These are phyloP conservation scores for Drosophila parthenogenetica DNA, from an alignment of 2,888 invertebrate genomes.

Conservation along the genomic window DNA sequence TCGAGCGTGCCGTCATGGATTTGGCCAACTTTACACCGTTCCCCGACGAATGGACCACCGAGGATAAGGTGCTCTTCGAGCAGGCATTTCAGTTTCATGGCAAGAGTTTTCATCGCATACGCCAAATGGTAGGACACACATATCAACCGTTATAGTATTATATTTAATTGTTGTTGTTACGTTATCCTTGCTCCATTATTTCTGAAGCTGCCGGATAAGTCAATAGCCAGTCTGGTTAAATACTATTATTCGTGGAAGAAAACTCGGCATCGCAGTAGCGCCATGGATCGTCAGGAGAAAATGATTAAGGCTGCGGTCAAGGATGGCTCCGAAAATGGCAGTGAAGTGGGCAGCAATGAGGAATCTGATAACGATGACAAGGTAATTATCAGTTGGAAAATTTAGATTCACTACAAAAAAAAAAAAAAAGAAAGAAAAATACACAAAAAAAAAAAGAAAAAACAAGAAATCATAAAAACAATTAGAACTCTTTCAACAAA, in stretches of 20 bases:
- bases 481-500: conserved; percentile 3
- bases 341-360: conserved; percentile 93
- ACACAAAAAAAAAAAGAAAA: conserved; percentile 23
- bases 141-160: too few relatives aligned
- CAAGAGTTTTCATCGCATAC: conserved; percentile 98
- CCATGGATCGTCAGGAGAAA: conserved; percentile 94
- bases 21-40: conserved; percentile 98
- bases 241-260: conserved; percentile 99
- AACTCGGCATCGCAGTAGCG: conserved; percentile 94
- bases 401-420: conserved; percentile 20
- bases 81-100: conserved; percentile 99
- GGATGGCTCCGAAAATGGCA: conserved; percentile 91
- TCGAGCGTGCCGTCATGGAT: conserved; percentile 96
- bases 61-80: conserved; percentile 98
- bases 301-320: conserved; percentile 85
- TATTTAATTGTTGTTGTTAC: too few relatives aligned
- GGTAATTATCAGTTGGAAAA: conserved; percentile 86
- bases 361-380: conserved; percentile 96
- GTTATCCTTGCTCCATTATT: neutral
- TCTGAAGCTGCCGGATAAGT: conserved; percentile 96
- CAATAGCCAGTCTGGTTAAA: conserved; percentile 97
- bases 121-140: conserved; percentile 93
- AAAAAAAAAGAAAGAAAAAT: conserved; percentile 1
- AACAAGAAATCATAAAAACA: conserved; percentile 9
- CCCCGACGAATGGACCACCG: conserved; percentile 99